Evolutionary conservation across 2,113 vertebrate species (phyloP).

Genomic region (Ameiurus melas): DNA sequence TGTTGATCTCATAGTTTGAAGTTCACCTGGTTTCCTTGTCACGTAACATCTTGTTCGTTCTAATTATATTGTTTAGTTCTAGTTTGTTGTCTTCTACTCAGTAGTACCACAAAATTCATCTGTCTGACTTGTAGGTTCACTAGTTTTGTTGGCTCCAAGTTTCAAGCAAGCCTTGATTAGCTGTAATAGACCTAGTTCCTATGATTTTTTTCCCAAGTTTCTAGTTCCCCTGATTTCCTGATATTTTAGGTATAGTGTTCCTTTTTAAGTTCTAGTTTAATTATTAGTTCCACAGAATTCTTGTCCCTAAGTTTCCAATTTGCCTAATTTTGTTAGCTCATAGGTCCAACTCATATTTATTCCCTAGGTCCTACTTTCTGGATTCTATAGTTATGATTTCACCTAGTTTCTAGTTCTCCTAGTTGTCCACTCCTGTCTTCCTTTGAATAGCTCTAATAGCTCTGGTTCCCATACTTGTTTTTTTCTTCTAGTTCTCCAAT

Average conservation of each 20-base stretch:
- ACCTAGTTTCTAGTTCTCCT: not conserved
- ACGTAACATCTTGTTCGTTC: not conserved
- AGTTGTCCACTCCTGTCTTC: too few relatives aligned
- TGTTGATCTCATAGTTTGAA: not conserved
- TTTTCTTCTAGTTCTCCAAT: not conserved
- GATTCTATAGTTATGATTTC: not conserved
- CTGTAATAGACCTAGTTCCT: not conserved
- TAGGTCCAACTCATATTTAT: not conserved
- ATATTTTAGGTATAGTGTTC: not conserved
- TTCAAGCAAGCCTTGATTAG: not conserved
- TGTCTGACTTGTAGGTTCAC: not conserved
- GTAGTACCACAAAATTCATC: not conserved
- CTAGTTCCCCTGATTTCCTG: not conserved
- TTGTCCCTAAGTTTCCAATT: not conserved
- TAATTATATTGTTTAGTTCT: not conserved
- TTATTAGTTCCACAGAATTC: not conserved
- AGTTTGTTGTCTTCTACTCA: not conserved
- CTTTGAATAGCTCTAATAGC: not conserved
- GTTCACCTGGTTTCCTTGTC: not conserved
- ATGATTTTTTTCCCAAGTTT: not conserved
- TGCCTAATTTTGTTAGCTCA: not conserved
- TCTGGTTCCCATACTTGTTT: not conserved
- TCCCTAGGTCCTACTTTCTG: not conserved
- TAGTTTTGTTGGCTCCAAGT: not conserved
- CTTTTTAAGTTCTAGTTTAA: not conserved